These are phyloP conservation scores for Nomada fucata DNA, from an alignment of 2,888 invertebrate species.

Conservation along the genomic window DNA sequence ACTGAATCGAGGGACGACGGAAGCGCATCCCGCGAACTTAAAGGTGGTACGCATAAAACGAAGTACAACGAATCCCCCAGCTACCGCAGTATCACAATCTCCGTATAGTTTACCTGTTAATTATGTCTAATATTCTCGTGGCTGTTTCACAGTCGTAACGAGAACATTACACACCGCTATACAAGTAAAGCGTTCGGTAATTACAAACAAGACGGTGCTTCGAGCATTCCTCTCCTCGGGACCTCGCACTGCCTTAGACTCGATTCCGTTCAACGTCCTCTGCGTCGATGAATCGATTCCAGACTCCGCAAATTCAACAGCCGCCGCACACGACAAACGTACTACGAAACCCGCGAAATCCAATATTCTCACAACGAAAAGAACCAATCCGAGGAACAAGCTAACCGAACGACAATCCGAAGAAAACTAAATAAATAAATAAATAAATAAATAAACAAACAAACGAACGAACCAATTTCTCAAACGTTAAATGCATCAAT, in stretches of 20 bases:
- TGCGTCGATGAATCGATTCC: too few relatives aligned
- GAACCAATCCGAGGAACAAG: too few relatives aligned
- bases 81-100: not conserved
- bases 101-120: slow-evolving; percentile 5
- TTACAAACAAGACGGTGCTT: not conserved
- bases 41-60: too few relatives aligned
- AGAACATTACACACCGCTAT: too few relatives aligned
- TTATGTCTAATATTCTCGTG: not conserved
- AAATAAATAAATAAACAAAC: too few relatives aligned
- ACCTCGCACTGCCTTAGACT: not conserved
- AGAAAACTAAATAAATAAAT: not conserved
- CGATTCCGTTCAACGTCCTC: not conserved
- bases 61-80: not conserved
- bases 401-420: too few relatives aligned
- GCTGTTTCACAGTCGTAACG: not conserved
- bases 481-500: not conserved
- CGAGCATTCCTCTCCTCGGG: not conserved
- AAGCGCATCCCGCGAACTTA: not conserved
- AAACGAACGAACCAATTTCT: not conserved
- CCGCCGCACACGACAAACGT: too few relatives aligned
- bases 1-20: not conserved
- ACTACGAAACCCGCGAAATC: not conserved
- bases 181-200: not conserved
- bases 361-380: too few relatives aligned
- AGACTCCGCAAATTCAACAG: not conserved